These are phyloP conservation scores for fruit fly (Drosophila melanogaster) DNA, from an alignment of 1,140 invertebrate species.

Conservation along the genomic window Release_6_plus_ISO1_MT NT_037436.4:3460001-3460500, in stretches of 20 bases:
- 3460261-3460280: conserved; percentile 80
- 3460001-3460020: conserved; percentile 55
- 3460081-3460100: conserved; percentile 70
- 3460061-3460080: conserved; percentile 73
- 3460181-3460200: conserved; percentile 73
- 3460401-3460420: conserved; percentile 7
- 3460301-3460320: conserved; percentile 78
- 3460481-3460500: conserved; percentile 33
- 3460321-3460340: conserved; percentile 63
- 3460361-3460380: conserved; percentile 10
- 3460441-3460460: conserved; percentile 8
- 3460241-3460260: conserved; percentile 83
- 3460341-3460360: conserved; percentile 31
- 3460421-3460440: conserved; percentile 2
- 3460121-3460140: conserved; percentile 69
- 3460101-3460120: background rate
- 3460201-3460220: conserved; percentile 83
- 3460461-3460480: conserved; percentile 14
- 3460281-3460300: conserved; percentile 67
- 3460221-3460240: conserved; percentile 85
- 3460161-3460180: conserved; percentile 78
- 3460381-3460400: conserved; percentile 6
- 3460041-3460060: conserved; percentile 73
- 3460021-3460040: conserved; percentile 50
- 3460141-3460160: conserved; percentile 9